Evolutionary conservation across 2,888 invertebrate genomes (phyloP).

Genomic region (Eustalomyia histrio): DNA sequence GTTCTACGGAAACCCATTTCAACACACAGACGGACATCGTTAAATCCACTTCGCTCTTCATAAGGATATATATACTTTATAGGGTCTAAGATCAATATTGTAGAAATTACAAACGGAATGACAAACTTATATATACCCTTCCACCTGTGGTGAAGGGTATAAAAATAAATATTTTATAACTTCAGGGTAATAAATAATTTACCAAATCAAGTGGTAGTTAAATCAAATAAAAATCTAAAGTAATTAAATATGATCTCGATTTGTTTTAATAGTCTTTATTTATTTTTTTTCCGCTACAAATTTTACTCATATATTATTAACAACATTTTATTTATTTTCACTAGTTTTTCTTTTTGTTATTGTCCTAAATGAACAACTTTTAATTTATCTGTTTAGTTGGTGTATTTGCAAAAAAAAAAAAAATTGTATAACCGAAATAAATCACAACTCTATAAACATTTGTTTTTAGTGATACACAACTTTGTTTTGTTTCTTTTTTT

Average conservation of each 20-base stretch:
- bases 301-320: slow-evolving; percentile 17
- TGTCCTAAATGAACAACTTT: slow-evolving; percentile 12
- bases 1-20: too few relatives aligned
- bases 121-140: too few relatives aligned
- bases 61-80: too few relatives aligned
- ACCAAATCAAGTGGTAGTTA: slow-evolving; percentile 11
- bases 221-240: slow-evolving; percentile 28
- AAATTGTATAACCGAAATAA: slow-evolving; percentile 37
- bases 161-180: neutral
- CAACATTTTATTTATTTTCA: neutral
- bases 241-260: neutral
- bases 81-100: too few relatives aligned
- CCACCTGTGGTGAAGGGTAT: too few relatives aligned
- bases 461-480: slow-evolving; percentile 20
- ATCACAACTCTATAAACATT: slow-evolving; percentile 33
- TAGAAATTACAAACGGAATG: too few relatives aligned
- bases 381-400: slow-evolving; percentile 27
- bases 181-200: slow-evolving; percentile 18
- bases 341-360: neutral
- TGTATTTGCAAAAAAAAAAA: slow-evolving; percentile 11
- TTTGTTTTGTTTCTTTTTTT: too few relatives aligned
- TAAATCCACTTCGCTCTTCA: too few relatives aligned
- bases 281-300: neutral
- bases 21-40: too few relatives aligned
- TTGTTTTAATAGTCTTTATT: neutral